phyloP scores from a whole-genome alignment of 2,888 invertebrate species.

The Corythucha ciliata region DNA sequence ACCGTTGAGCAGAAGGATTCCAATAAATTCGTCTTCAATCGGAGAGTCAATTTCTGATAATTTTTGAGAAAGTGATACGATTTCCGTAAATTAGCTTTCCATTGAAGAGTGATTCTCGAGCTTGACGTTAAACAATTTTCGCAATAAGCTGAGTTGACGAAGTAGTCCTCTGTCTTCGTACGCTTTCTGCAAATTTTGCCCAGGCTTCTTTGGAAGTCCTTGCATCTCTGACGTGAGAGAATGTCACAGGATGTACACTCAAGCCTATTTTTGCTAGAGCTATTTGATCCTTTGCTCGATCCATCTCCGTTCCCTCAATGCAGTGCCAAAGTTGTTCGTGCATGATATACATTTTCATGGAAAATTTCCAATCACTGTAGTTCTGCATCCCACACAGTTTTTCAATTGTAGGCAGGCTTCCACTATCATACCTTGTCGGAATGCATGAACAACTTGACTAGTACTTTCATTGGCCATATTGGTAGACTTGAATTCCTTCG shows the following conservation, averaged over 20 bases:
- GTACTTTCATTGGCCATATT: too few relatives aligned
- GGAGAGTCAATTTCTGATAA: slow-evolving; percentile 3
- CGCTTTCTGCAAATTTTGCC: slow-evolving; percentile 1
- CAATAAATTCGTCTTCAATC: slow-evolving; percentile 17
- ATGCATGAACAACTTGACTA: too few relatives aligned
- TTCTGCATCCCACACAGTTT: slow-evolving; percentile 23
- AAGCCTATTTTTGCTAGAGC: slow-evolving; percentile 12
- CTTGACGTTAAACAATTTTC: slow-evolving; percentile 1
- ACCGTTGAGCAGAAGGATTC: slow-evolving; percentile 12
- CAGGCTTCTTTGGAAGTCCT: slow-evolving; percentile 9
- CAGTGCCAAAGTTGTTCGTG: slow-evolving; percentile 21
- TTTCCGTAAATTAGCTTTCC: slow-evolving; percentile 7
- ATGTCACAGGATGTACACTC: slow-evolving; percentile 1
- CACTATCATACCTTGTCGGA: too few relatives aligned
- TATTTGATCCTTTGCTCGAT: neutral
- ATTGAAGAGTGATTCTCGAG: neutral
- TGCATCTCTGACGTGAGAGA: slow-evolving; percentile 2
- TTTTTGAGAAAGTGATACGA: slow-evolving; percentile 3
- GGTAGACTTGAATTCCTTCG: too few relatives aligned
- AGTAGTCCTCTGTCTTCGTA: slow-evolving; percentile 6
- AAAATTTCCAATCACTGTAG: slow-evolving; percentile 29
- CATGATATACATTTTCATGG: slow-evolving; percentile 22
- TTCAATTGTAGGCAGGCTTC: neutral
- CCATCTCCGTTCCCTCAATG: neutral
- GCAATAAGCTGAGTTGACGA: neutral